Evolutionary conservation across 2,797 vertebrate genomes (phyloP), one percentile per base, ranked within the genome.

Genomic region (Spondyliosoma cantharus): DNA sequence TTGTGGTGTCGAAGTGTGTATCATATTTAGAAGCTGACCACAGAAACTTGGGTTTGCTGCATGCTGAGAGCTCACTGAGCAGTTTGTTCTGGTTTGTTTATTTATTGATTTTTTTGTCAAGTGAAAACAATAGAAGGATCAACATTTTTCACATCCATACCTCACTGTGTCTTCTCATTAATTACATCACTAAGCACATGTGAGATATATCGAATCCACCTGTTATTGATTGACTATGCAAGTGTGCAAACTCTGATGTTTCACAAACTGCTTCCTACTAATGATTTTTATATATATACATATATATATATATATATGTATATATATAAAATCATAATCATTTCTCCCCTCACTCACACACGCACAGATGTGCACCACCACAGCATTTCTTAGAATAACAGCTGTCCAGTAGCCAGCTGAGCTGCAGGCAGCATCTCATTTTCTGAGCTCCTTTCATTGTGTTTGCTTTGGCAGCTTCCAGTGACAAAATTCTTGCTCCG

Each of bases 1-100:
- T 68, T 78, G 83, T 78, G 69, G 71, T 49, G 75, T 65, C n/a
- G 57, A 63, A 80, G 65, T 59, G 29, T 61, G 57, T 59, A 76
- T 87, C 80, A 72, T 73, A 74, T 86, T 92, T 87, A 86, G 85
- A 78, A 79, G 66, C 56, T 22, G 56, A 69, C 80, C 76, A 7
- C 74, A 79, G 58, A 76, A 82, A 71, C 43, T 20, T 9, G 12
- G 49, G 4, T 67, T 82, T 60, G 29, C 77, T 67, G 59, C 46
- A n/a, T 42, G 66, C n/a, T 46, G 4, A 75, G 54, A 75, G 49
- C 48, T 56, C 48, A 22, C 22, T 22, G 25, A 73, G n/a, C 49
- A 53, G 22, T 75, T 86, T 80, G 52, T 77, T 72, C 29, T 45
- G 50, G 17, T 50, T 62, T 66, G 1, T 76, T 84, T 82, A 42